Evolutionary conservation across 2,113 vertebrate genomes (phyloP).

Genomic region (Myotis brandtii): DNA sequence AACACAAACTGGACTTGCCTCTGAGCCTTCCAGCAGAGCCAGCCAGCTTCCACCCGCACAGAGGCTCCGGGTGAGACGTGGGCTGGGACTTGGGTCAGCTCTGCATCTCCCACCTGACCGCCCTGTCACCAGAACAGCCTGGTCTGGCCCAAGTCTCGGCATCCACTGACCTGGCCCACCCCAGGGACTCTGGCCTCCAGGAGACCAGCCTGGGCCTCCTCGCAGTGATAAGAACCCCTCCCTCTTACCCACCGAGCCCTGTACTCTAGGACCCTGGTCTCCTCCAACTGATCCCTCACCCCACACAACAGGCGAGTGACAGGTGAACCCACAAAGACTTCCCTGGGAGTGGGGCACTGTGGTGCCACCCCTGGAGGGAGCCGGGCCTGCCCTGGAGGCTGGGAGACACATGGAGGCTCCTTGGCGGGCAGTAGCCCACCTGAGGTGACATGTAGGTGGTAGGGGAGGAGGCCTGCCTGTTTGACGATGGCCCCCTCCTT

Average conservation of each 20-base stretch:
- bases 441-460: background rate
- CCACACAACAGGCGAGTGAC: background rate
- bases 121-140: background rate
- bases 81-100: background rate
- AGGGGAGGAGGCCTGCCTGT: background rate
- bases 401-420: background rate
- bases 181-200: background rate
- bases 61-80: accelerated
- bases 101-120: accelerated
- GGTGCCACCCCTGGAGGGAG: background rate
- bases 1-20: background rate
- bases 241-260: accelerated
- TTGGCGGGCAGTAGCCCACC: background rate
- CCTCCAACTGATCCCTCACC: too few species aligned
- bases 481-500: background rate
- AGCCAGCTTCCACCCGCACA: background rate
- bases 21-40: background rate
- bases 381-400: background rate
- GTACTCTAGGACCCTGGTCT: background rate
- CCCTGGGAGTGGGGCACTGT: background rate
- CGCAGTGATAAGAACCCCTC: background rate
- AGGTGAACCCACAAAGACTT: background rate
- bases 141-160: background rate
- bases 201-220: background rate
- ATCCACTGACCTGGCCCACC: background rate